A percentile compares a stretch with the other conserved stretches of the same genome.
phyloP scores from a whole-genome alignment of 1,140 invertebrate genomes.

The Zaprionus camerounensis region DNA sequence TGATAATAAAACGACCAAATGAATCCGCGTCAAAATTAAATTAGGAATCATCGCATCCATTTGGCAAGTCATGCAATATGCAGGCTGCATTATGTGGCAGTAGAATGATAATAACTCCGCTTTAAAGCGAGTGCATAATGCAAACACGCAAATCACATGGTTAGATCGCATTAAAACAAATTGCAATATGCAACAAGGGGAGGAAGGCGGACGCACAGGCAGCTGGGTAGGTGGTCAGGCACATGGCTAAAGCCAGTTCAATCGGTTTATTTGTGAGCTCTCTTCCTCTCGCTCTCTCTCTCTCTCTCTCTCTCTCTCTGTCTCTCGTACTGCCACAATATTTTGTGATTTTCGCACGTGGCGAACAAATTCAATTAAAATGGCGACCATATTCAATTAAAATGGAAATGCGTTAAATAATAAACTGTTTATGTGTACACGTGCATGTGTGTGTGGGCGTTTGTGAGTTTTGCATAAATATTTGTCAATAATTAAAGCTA shows the following conservation, averaged over 20 bases:
- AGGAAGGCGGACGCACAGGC: background rate
- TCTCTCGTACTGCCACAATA: background rate
- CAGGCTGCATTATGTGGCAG: constrained; percentile 6
- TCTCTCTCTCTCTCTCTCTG: too few species aligned
- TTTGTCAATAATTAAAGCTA: constrained; percentile 51
- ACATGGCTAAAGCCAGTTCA: background rate
- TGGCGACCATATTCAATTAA: constrained; percentile 51
- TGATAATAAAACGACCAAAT: background rate
- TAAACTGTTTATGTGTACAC: constrained; percentile 28
- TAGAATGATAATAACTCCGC: constrained; percentile 18
- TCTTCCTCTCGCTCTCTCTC: background rate
- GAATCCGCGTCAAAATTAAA: constrained; percentile 7
- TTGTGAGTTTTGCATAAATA: constrained; percentile 15
- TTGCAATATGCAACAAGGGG: constrained; percentile 30
- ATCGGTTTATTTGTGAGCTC: constrained; percentile 14
- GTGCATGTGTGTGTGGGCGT: background rate
- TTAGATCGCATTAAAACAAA: constrained; percentile 58
- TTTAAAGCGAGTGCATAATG: constrained; percentile 33
- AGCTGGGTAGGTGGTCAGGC: background rate
- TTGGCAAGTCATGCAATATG: constrained; percentile 51
- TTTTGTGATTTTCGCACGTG: constrained; percentile 44
- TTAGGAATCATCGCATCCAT: constrained; percentile 15
- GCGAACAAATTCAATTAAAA: constrained; percentile 47
- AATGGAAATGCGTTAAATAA: constrained; percentile 54
- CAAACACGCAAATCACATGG: constrained; percentile 59